phyloP scores from a whole-genome alignment of 2,797 vertebrate genomes.

The Tapera naevia region DNA sequence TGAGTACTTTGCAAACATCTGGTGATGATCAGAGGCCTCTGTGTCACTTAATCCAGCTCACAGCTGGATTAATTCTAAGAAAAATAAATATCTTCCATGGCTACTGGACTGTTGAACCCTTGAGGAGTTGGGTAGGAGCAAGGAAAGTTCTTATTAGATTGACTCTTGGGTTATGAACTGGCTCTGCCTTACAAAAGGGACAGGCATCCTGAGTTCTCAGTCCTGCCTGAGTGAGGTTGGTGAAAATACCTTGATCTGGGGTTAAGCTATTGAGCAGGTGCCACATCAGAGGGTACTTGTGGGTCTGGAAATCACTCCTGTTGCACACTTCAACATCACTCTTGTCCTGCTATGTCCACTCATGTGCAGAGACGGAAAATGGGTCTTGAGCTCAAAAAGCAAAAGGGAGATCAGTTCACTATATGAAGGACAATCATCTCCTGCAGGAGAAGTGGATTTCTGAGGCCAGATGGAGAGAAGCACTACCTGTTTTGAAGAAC shows the following conservation, averaged over 20 bases:
- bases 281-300: neutral
- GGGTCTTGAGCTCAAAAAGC: neutral
- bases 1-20: constrained; percentile 61
- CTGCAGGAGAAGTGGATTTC: neutral
- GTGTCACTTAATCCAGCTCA: neutral
- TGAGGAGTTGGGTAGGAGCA: neutral
- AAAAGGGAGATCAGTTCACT: neutral
- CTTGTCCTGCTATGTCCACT: neutral
- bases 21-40: constrained; percentile 27
- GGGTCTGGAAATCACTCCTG: neutral
- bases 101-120: neutral
- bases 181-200: neutral
- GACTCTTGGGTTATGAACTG: neutral
- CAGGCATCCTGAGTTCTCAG: neutral
- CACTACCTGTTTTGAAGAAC: neutral
- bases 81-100: constrained; percentile 12
- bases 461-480: neutral
- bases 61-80: constrained; percentile 22
- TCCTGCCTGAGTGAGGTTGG: neutral
- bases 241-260: neutral
- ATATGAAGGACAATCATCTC: neutral
- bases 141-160: neutral
- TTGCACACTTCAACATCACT: accelerated
- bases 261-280: neutral
- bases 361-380: neutral